Evolutionary conservation across 2,797 vertebrate genomes (phyloP), one percentile per base, ranked within the genome.

Genomic region (Lacerta viridis): DNA sequence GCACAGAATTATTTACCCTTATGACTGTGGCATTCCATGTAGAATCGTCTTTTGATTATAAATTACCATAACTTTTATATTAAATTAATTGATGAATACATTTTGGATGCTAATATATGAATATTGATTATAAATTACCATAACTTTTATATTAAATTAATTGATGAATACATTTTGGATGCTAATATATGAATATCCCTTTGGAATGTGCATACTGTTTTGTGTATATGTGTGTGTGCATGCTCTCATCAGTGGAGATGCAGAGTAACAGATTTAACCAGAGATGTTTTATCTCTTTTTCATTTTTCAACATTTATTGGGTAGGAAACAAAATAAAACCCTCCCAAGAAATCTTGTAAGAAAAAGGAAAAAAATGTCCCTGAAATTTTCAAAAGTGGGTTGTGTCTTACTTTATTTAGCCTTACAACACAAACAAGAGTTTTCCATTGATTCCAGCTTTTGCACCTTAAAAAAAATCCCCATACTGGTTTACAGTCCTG

Each of bases 1-100:
- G 75, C 10, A 89, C 59, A 88, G 20, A 85, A 90, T 89, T 94
- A 88, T 87, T 96, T 92, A 88, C 75, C 41, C 66, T 92, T 91
- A 91, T 80, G 85, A 91, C 69, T 89, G 7, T 29, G 71, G 25
- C 90, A 88, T 91, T 82, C 81, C 25, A 36, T 17, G 27, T 72
- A 41, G 13, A 33, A n/a, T 84, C 78, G 88, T 91, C 77, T 69
- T 93, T 90, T 90, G 71, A 69, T 77, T 76, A 91, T 87, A 89
- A 86, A 91, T 88, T 91, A 86, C 33, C 74, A 11, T 61, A 80
- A 78, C 2, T n/a, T 90, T 93, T 92, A 83, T 76, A 69, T n/a
- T 88, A 88, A 92, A 92, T 7, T 9, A 81, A 64, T 88, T 89
- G 69, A 76, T 83, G 33, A 80, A 79, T 88, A 90, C 13, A 77